phyloP scores from a whole-genome alignment of 2,888 invertebrate species.

The Clostera curtula region DNA sequence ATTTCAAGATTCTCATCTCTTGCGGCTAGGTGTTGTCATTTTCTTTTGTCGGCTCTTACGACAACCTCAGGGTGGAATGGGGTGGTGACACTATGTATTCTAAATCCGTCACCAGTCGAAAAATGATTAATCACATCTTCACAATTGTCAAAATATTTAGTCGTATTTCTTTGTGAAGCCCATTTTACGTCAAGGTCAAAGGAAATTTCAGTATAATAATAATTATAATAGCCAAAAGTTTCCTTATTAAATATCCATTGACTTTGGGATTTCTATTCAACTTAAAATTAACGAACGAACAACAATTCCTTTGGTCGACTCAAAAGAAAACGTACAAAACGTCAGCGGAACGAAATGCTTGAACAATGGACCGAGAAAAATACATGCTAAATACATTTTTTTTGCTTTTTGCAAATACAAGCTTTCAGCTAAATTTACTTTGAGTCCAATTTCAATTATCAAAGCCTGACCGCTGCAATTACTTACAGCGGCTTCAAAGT shows the following conservation, averaged over 20 bases:
- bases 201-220: no score
- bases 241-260: no score
- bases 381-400: slow-evolving; percentile 26
- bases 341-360: slow-evolving; percentile 29
- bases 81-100: no score
- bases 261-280: no score
- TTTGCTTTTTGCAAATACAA: slow-evolving; percentile 27
- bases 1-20: no score
- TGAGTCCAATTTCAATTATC: slow-evolving; percentile 14
- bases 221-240: no score
- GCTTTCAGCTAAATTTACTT: slow-evolving; percentile 25
- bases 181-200: neutral
- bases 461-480: slow-evolving; percentile 6
- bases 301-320: slow-evolving; percentile 31
- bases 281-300: slow-evolving; percentile 28
- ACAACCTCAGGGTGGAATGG: no score
- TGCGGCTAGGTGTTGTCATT: no score
- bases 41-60: no score
- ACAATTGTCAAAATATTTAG: no score
- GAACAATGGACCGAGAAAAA: slow-evolving; percentile 39
- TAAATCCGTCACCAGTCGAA: no score
- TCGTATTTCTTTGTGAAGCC: neutral
- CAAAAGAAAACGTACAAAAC: slow-evolving; percentile 41
- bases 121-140: no score
- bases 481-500: slow-evolving; percentile 3